These are phyloP conservation scores for Rhinogobius similis DNA, from an alignment of 2,113 vertebrate species.

Conservation along the genomic window DNA sequence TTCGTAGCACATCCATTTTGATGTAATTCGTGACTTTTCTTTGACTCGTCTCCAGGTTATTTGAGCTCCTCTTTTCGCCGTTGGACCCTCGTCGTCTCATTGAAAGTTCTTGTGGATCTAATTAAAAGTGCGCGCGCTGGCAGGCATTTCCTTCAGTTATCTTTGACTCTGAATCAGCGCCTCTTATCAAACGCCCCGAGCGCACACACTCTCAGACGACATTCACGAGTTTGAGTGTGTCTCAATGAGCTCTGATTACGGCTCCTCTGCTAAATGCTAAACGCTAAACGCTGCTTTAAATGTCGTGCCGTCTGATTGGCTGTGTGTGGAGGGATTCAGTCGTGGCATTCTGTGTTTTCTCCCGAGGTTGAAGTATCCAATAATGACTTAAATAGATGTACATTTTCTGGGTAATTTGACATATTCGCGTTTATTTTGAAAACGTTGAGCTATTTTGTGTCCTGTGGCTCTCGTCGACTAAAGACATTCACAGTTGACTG, in stretches of 20 bases:
- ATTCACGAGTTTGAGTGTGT: neutral
- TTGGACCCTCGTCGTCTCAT: neutral
- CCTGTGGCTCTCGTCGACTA: too few species aligned
- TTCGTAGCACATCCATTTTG: neutral
- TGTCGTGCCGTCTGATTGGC: conserved; percentile 21
- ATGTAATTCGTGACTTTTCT: neutral
- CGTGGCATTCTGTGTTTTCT: neutral
- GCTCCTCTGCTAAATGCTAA: conserved; percentile 21
- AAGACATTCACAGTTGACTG: too few species aligned
- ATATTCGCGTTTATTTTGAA: too few species aligned
- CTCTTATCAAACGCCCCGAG: conserved; percentile 28
- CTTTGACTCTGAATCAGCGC: conserved; percentile 16
- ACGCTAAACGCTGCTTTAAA: conserved; percentile 10
- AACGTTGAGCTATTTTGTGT: too few species aligned
- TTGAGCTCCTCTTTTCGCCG: neutral
- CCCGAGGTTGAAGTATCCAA: neutral
- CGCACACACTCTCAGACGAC: conserved; percentile 2
- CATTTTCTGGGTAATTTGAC: too few species aligned
- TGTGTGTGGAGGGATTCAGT: neutral
- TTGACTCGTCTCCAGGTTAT: neutral
- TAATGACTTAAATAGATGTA: neutral
- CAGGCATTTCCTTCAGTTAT: conserved; percentile 2
- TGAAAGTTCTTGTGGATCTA: conserved; percentile 9
- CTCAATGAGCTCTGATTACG: neutral
- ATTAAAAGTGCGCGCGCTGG: conserved; percentile 6